Base-by-base conservation (phyloP, 2,888 invertebrate species). In the Chrysina gloriosa region DNA sequence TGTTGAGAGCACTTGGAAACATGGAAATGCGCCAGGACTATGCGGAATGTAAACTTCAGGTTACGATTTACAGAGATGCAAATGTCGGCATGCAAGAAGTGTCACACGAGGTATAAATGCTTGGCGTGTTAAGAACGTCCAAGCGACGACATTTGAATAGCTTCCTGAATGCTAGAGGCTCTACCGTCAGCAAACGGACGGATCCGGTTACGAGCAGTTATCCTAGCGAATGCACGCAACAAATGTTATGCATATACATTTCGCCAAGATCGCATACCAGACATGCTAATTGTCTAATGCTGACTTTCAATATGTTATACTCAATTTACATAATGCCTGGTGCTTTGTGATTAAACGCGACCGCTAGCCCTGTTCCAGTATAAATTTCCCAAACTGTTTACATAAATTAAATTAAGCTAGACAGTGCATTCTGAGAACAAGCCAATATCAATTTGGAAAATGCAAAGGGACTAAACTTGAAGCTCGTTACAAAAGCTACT, bases 31-130 rank as follows among this genome's bases (percentile, higher is more conserved):
- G 58, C 58, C 58, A 58, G 25, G 25, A 23, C 27, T 23, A 39
- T 39, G 58, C 25, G 58, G 39, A 39, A 39, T 58, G 39, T 27
- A 42, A 58, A 39, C 25, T 58, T 58, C 42, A 58, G 16, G 14
- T 11, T 6, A 42, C 25, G 27, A 58, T 58, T 58, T 58, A 58
- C 31, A 25, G n/a, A n/a, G 42, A 39, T 42, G 58, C 58, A 58
- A 58, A 58, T 25, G 23, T 9, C 25, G 25, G n/a, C 42, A 58
- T 58, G 58, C 58, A 39, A 58, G 58, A 58, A 58, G 58, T 58
- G 42, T 58, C 58, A 58, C 16, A 39, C 23, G 58, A 50, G 50
- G 42, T 58, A 3, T 23, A 19, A 21, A 39, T 52, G 31, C 14
- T 39, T 39, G 16, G 58, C 58, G 39, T 58, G 39, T 58, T 58